Conservation (phyloP, 2,113 vertebrate species). For the Seriola dumerili region DNA sequence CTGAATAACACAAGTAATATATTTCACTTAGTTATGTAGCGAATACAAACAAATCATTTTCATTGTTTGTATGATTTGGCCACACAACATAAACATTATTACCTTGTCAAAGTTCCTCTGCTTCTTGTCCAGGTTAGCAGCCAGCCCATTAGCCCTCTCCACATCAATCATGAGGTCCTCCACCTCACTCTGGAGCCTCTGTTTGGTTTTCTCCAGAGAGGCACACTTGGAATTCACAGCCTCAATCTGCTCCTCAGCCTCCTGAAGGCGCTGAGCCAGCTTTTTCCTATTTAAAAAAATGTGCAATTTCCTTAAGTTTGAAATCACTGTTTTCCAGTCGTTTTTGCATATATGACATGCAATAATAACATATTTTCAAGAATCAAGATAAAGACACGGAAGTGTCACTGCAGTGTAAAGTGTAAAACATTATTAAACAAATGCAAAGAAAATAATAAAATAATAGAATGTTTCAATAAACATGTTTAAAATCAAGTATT, state of each 20-base stretch:
- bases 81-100: not conserved
- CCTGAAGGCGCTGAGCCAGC: conserved; percentile 73
- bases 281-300: conserved; percentile 40
- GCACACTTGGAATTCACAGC: conserved; percentile 38
- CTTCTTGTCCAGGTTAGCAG: conserved; percentile 75
- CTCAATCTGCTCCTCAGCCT: conserved; percentile 75
- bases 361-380: no score
- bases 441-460: not conserved
- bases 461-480: not conserved
- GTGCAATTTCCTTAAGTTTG: not conserved
- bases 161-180: conserved; percentile 80
- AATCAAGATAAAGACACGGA: no score
- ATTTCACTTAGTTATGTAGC: not conserved
- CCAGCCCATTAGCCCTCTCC: conserved; percentile 70
- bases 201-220: conserved; percentile 78
- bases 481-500: not conserved
- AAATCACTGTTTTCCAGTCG: not conserved
- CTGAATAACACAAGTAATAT: conserved; percentile 27
- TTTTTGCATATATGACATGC: no score
- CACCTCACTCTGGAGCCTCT: conserved; percentile 77
- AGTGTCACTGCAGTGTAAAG: no score
- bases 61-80: no score
- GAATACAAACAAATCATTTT: not conserved
- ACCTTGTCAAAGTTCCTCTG: conserved; percentile 78
- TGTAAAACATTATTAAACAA: not conserved